Evolutionary conservation across 2,888 invertebrate genomes (phyloP).

Genomic region (Rhabditoides inermis): DNA sequence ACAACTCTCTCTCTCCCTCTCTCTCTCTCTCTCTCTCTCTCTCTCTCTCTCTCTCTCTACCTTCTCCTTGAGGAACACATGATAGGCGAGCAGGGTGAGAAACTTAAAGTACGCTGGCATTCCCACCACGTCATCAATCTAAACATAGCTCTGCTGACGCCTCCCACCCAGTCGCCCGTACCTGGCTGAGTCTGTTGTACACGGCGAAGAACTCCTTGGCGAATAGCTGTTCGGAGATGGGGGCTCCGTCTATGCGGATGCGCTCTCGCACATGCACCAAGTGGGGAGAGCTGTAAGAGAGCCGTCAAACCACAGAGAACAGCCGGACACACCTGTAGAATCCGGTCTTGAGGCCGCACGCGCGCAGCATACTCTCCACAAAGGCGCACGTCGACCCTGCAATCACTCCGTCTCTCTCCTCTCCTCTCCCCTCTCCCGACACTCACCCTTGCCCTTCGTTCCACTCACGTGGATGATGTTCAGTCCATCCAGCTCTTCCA

Average conservation of each 20-base stretch:
- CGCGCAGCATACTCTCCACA: slow-evolving; percentile 76
- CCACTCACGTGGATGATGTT: slow-evolving; percentile 89
- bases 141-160: no score
- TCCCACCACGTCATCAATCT: slow-evolving; percentile 23
- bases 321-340: slow-evolving; percentile 65
- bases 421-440: no score
- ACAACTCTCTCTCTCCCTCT: slow-evolving; percentile 54
- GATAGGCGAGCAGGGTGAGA: slow-evolving; percentile 79
- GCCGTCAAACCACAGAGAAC: neutral
- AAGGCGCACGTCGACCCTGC: slow-evolving; percentile 85
- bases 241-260: slow-evolving; percentile 75
- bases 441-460: slow-evolving; percentile 97
- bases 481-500: slow-evolving; percentile 32
- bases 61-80: slow-evolving; percentile 72
- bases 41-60: slow-evolving; percentile 28
- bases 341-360: slow-evolving; percentile 77
- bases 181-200: slow-evolving; percentile 57
- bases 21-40: neutral
- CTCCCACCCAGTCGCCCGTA: slow-evolving; percentile 33
- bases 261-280: slow-evolving; percentile 82
- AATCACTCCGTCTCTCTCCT: no score
- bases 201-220: slow-evolving; percentile 73
- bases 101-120: slow-evolving; percentile 76
- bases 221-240: slow-evolving; percentile 70
- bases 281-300: slow-evolving; percentile 75